Percentiles rank a stretch among this genome's conserved stretches.
phyloP scores from a whole-genome alignment of 2,113 vertebrate genomes.

The Ellobius talpinus region DNA sequence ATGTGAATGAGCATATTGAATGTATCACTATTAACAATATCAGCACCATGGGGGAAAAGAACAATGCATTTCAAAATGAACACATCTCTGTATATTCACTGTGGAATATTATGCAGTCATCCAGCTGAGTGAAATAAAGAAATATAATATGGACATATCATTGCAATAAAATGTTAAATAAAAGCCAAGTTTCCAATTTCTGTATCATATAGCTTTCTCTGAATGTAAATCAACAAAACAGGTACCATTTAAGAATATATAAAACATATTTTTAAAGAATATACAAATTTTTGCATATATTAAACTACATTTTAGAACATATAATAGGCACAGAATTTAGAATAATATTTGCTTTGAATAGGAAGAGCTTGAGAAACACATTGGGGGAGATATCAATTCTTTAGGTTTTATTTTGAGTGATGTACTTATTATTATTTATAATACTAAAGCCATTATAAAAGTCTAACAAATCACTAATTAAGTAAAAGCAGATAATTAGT shows the following conservation, averaged over 20 bases:
- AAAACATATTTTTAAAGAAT: background rate
- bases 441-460: background rate
- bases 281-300: background rate
- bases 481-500: background rate
- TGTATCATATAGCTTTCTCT: background rate
- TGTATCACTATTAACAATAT: background rate
- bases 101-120: background rate
- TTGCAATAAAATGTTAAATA: conserved; percentile 8
- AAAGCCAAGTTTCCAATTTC: background rate
- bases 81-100: background rate
- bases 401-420: background rate
- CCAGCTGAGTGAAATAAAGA: background rate
- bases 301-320: background rate
- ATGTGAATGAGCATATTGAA: background rate
- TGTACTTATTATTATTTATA: background rate
- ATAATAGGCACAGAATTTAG: background rate
- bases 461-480: background rate
- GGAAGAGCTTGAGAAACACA: background rate
- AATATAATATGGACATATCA: background rate
- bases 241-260: background rate
- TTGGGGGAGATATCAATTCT: background rate
- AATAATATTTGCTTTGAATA: background rate
- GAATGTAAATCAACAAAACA: background rate
- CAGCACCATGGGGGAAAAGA: background rate
- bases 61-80: background rate